phyloP scores from a whole-genome alignment of 37 sponge, comb jelly and placozoan genomes.

The Tethya wilhelma region DNA sequence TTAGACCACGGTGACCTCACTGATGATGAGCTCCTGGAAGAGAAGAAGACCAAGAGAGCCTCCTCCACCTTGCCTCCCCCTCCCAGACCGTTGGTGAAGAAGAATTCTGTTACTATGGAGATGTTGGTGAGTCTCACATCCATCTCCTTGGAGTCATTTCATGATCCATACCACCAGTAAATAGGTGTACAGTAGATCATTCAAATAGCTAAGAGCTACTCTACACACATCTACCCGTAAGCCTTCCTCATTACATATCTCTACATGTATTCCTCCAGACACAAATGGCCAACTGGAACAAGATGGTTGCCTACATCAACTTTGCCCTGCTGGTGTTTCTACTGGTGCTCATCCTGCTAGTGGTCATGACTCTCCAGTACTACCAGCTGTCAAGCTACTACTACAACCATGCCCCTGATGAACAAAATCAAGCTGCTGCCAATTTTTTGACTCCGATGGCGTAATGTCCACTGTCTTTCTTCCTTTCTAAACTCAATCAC shows the following conservation, averaged over 20 bases:
- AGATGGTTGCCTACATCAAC: slow-evolving; percentile 64
- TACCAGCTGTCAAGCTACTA: slow-evolving; percentile 18
- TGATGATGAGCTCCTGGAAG: neutral
- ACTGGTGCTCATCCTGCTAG: slow-evolving; percentile 36
- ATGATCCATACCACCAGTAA: too few relatives aligned
- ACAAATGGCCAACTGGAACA: slow-evolving; percentile 72
- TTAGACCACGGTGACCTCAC: neutral
- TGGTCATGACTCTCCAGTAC: slow-evolving; percentile 31
- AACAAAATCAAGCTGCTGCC: neutral
- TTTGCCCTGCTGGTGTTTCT: slow-evolving; percentile 53
- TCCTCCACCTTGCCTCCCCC: neutral
- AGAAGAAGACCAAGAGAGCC: neutral
- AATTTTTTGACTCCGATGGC: slow-evolving; percentile 10
- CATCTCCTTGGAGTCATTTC: too few relatives aligned
- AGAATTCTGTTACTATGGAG: neutral
- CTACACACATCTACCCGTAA: too few relatives aligned
- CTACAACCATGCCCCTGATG: slow-evolving; percentile 3
- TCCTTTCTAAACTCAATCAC: too few relatives aligned
- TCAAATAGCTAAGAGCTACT: too few relatives aligned
- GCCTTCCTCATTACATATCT: too few relatives aligned
- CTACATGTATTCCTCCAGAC: slow-evolving; percentile 13
- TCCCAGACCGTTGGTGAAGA: neutral
- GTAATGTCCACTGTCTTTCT: too few relatives aligned
- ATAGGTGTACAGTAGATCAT: too few relatives aligned
- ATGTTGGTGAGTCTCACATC: slow-evolving; percentile 7